Evolutionary conservation across 2,113 vertebrate genomes (phyloP), one percentile per base, ranked within the genome.

Genomic region (Chloroceryle aenea): DNA sequence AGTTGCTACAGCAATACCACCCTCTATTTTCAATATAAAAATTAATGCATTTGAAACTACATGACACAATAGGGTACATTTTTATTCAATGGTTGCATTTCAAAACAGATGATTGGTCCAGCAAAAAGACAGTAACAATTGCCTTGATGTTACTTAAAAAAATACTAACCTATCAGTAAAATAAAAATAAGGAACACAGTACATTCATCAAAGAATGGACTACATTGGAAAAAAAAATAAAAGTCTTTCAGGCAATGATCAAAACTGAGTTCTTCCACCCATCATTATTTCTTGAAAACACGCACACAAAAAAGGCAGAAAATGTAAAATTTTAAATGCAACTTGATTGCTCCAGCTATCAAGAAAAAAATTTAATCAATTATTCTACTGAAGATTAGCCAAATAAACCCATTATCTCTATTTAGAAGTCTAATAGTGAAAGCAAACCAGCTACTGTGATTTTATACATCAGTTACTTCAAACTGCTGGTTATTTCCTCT

Each of bases 281-380:
- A 8, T 36, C 14, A 75, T 72, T 96, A 93, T 71, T 97, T 97
- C 79, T 94, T 91, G 90, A 76, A 94, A 95, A 97, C 20, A 96
- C 67, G 73, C 4, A n/a, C 8, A 12, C 19, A 25, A 25, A 84
- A 74, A 95, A 87, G 75, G 29, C 12, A 94, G 53, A 92, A 97
- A 97, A 95, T 43, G 53, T 61, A 94, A 92, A 81, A 97, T 96
- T 96, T 95, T 93, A 93, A 96, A 96, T 91, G 83, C 80, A 97
- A 93, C 79, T 87, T 94, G 68, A 96, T 84, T 94, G 83, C 72
- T 93, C 67, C 66, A 91, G 91, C 96, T 96, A 94, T 84, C 87
- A 96, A 77, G 73, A 96, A 96, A 94, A 66, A 86, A 92, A 79
- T 85, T 97, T 78, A 97, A 94, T 95, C 56, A 83, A 61, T 75